Percentiles rank a stretch among this genome's conserved stretches.
These are phyloP conservation scores for Colius striatus DNA, from an alignment of 2,113 vertebrate species.

Conservation along the genomic window DNA sequence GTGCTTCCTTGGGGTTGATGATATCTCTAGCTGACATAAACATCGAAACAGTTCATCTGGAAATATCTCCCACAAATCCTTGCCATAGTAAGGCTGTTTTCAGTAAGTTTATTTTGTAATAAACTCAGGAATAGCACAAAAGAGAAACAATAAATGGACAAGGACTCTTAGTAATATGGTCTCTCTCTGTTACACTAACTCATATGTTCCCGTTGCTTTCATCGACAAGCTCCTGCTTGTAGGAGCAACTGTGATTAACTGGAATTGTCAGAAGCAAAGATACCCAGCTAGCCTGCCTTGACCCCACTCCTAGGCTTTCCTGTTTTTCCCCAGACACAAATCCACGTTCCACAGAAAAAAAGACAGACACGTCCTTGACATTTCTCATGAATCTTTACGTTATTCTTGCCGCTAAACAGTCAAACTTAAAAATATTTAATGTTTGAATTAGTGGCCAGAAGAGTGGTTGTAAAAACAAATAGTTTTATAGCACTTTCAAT, in stretches of 20 bases:
- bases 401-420: slow-evolving; percentile 8
- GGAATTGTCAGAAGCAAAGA: not conserved
- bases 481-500: not conserved
- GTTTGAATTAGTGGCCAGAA: slow-evolving; percentile 43
- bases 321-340: not conserved
- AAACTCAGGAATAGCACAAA: not conserved
- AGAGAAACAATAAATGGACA: not conserved
- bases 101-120: not conserved
- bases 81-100: not conserved
- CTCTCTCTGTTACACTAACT: not conserved
- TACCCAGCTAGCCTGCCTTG: not conserved
- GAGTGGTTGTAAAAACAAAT: slow-evolving; percentile 33
- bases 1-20: not conserved
- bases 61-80: not conserved
- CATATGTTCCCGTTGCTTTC: not conserved
- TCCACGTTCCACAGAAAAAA: not conserved
- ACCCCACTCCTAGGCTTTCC: not conserved
- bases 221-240: not conserved
- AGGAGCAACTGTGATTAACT: not conserved
- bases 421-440: slow-evolving; percentile 9
- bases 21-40: not conserved
- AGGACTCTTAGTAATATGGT: not conserved
- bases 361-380: not conserved
- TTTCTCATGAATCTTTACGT: not conserved
- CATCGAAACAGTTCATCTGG: not conserved